Evolutionary conservation across 2,888 invertebrate species (phyloP).

Genomic region (Ennomos erosarius): DNA sequence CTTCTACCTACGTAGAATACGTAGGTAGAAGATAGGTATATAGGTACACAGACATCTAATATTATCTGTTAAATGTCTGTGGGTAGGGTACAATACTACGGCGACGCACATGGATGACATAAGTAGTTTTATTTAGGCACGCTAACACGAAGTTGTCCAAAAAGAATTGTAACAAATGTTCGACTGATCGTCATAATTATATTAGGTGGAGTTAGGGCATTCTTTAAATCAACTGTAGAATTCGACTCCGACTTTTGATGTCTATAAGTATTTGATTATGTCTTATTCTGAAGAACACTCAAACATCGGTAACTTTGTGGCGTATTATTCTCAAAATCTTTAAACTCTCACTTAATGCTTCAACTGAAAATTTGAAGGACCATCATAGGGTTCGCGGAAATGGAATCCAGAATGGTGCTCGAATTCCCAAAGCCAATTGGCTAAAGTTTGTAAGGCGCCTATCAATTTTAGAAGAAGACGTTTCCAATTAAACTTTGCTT

Average conservation of each 20-base stretch:
- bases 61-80: no score
- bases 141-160: no score
- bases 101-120: no score
- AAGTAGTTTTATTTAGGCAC: no score
- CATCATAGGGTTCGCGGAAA: slow-evolving; percentile 54
- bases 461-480: slow-evolving; percentile 74
- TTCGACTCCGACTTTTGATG: neutral
- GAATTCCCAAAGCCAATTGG: slow-evolving; percentile 68
- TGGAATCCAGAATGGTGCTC: slow-evolving; percentile 56
- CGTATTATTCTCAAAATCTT: slow-evolving; percentile 34
- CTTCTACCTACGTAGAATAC: no score
- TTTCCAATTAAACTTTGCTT: slow-evolving; percentile 79
- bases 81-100: no score
- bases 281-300: slow-evolving; percentile 13
- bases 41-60: no score
- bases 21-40: no score
- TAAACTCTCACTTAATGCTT: slow-evolving; percentile 34
- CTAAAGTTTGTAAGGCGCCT: slow-evolving; percentile 66
- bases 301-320: slow-evolving; percentile 28
- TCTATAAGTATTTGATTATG: slow-evolving; percentile 14
- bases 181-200: no score
- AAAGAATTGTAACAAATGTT: no score
- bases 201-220: no score
- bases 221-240: no score
- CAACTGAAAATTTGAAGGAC: slow-evolving; percentile 51